A percentile compares a stretch with the other conserved stretches of the same genome.
phyloP scores from a whole-genome alignment of 37 sponge, comb jelly and placozoan genomes.

The Hexactinellida sp. region DNA sequence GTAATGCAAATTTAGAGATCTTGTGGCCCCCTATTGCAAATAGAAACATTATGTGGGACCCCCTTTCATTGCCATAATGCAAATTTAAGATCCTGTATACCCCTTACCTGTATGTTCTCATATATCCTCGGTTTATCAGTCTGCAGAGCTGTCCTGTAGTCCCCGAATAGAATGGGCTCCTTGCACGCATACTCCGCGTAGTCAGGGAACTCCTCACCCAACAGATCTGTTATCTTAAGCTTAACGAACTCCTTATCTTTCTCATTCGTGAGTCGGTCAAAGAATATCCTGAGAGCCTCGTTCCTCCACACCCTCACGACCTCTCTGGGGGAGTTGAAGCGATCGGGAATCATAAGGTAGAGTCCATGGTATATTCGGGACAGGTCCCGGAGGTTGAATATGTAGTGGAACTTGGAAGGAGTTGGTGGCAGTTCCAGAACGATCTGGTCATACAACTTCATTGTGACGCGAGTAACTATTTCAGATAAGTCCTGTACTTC shows the following conservation, averaged over 20 bases:
- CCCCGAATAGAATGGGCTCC: conserved; percentile 86
- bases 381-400: conserved; percentile 93
- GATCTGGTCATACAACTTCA: conserved; percentile 74
- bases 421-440: conserved; percentile 90
- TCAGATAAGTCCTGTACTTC: conserved; percentile 56
- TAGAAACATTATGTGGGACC: no score
- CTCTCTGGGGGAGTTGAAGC: conserved; percentile 30
- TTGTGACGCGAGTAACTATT: conserved; percentile 62
- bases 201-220: conserved; percentile 52
- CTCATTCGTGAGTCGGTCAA: conserved; percentile 72
- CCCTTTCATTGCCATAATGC: no score
- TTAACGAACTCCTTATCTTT: conserved; percentile 64
- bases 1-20: no score
- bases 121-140: conserved; percentile 80
- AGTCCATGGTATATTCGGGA: conserved; percentile 96
- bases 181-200: conserved; percentile 47
- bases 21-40: no score
- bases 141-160: conserved; percentile 73
- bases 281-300: conserved; percentile 90
- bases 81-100: no score
- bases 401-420: conserved; percentile 99
- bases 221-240: conserved; percentile 52
- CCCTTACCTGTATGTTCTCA: conserved; percentile 62
- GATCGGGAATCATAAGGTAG: conserved; percentile 58
- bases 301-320: conserved; percentile 91